Conservation (phyloP, 2,797 vertebrate genomes). For the Periophthalmus magnuspinnatus region DNA sequence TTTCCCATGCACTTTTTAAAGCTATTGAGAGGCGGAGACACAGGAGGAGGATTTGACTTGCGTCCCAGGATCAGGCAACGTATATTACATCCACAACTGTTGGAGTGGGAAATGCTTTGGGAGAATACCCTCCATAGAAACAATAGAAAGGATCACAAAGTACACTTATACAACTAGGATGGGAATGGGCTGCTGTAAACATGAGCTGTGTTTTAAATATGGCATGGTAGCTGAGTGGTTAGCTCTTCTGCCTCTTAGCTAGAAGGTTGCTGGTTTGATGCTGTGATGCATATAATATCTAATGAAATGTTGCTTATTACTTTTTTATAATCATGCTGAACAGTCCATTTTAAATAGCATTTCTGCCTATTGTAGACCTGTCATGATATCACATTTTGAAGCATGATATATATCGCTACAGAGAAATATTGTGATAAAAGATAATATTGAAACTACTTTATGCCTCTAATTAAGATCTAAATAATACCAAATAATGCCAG, state of each 20-base stretch:
- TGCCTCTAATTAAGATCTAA: too few relatives aligned
- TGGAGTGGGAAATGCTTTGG: conserved; percentile 10
- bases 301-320: background rate
- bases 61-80: conserved; percentile 11
- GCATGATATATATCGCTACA: too few relatives aligned
- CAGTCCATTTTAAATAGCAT: background rate
- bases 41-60: conserved; percentile 8
- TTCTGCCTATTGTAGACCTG: too few relatives aligned
- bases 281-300: background rate
- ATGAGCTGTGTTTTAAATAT: background rate
- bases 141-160: conserved; percentile 20
- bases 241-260: background rate
- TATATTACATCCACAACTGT: conserved; percentile 10
- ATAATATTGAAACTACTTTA: too few relatives aligned
- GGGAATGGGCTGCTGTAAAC: background rate
- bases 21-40: conserved; percentile 12
- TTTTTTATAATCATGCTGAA: background rate
- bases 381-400: too few relatives aligned
- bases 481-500: too few relatives aligned
- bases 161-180: background rate
- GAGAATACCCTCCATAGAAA: conserved; percentile 25
- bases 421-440: too few relatives aligned
- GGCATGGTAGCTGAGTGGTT: background rate
- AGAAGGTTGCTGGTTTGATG: background rate
- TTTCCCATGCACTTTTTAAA: conserved; percentile 28